These are phyloP conservation scores for Ovibos moschatus DNA, from an alignment of 2,113 vertebrate genomes.

Conservation along the genomic window DNA sequence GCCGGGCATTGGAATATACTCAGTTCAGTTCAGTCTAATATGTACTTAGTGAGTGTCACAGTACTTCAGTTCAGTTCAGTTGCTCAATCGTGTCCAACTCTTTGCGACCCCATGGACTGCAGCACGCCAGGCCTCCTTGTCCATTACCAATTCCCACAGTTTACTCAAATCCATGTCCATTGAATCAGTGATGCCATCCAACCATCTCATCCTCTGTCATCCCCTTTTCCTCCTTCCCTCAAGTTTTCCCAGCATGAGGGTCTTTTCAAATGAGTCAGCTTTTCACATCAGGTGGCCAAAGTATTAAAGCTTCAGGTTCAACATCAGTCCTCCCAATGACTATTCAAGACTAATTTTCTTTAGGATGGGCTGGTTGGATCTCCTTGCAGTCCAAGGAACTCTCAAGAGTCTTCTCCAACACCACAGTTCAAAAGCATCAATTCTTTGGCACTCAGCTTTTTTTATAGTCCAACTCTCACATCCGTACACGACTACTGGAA, in stretches of 20 bases:
- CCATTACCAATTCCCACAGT: not conserved
- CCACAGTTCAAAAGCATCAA: not conserved
- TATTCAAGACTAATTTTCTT: not conserved
- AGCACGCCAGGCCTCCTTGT: not conserved
- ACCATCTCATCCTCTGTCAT: not conserved
- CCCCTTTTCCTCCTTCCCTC: not conserved
- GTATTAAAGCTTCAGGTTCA: not conserved
- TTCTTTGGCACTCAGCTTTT: not conserved
- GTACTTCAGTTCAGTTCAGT: not conserved
- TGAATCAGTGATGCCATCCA: not conserved
- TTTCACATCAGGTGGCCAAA: not conserved
- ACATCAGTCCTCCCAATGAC: not conserved
- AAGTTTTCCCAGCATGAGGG: not conserved
- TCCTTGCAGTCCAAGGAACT: not conserved
- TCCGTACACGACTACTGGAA: not conserved
- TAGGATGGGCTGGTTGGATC: not conserved
- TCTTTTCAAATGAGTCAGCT: not conserved
- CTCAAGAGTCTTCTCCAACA: not conserved
- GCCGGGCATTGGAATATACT: not conserved
- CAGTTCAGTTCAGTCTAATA: not conserved
- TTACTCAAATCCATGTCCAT: not conserved
- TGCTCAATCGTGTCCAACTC: accelerated
- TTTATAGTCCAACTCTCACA: not conserved
- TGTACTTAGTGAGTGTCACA: not conserved
- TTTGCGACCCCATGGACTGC: not conserved